phyloP scores from a whole-genome alignment of 1,140 invertebrate species.

The Mesaphorura yosii region DNA sequence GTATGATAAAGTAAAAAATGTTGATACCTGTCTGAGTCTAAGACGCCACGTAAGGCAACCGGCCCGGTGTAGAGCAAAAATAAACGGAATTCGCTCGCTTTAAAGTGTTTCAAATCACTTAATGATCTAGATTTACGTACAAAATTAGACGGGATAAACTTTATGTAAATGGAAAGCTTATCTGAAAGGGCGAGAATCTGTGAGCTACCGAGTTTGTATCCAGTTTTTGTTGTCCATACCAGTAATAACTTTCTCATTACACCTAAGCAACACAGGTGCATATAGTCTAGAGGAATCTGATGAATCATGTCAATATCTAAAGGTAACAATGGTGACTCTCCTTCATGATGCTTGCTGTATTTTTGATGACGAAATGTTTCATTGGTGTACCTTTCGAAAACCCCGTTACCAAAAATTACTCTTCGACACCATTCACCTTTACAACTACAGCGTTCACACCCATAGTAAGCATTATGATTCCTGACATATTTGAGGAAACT shows the following conservation, averaged over 20 bases:
- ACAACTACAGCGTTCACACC: slow-evolving; percentile 19
- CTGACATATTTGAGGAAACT: slow-evolving; percentile 18
- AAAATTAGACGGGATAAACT: slow-evolving; percentile 3
- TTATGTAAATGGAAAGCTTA: not conserved
- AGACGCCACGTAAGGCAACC: not conserved
- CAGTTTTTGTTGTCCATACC: slow-evolving; percentile 29
- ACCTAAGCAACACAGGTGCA: slow-evolving; percentile 34
- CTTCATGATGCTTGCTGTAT: slow-evolving; percentile 28
- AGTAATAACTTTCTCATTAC: slow-evolving; percentile 32
- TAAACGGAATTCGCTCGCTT: slow-evolving; percentile 1
- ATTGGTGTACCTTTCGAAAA: slow-evolving; percentile 11
- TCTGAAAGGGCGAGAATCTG: slow-evolving; percentile 18
- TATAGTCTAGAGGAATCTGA: slow-evolving; percentile 34
- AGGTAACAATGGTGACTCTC: slow-evolving; percentile 18
- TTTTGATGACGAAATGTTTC: slow-evolving; percentile 21
- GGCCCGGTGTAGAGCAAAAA: slow-evolving; percentile 1
- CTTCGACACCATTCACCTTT: slow-evolving; percentile 5
- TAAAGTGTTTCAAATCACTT: not conserved
- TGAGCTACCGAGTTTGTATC: slow-evolving; percentile 35
- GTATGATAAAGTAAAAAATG: not conserved
- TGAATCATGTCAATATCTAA: slow-evolving; percentile 30
- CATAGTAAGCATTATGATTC: slow-evolving; percentile 16
- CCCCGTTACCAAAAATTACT: slow-evolving; percentile 8
- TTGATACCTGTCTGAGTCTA: not conserved
- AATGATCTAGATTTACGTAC: slow-evolving; percentile 1